These are phyloP conservation scores for Cephus spinipes DNA, from an alignment of 2,888 invertebrate genomes.

Conservation along the genomic window DNA sequence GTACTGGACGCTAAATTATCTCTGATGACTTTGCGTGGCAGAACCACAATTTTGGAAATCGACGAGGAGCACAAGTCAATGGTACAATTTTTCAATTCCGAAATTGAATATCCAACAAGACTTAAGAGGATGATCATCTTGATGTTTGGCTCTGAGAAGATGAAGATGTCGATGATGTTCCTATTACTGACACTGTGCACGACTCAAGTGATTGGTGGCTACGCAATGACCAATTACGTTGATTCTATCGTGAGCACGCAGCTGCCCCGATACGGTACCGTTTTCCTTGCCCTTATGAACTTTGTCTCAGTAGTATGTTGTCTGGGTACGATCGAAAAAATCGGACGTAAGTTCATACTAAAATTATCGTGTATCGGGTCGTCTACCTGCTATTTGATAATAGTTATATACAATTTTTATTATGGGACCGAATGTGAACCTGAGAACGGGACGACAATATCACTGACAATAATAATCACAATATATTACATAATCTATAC, in stretches of 20 bases:
- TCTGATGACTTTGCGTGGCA: conserved; percentile 33
- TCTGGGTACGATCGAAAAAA: conserved; percentile 31
- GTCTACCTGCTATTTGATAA: conserved; percentile 32
- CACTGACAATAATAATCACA: conserved; percentile 20
- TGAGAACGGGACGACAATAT: background rate
- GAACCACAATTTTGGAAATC: conserved; percentile 29
- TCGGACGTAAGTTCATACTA: conserved; percentile 31
- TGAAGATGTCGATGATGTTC: conserved; percentile 7
- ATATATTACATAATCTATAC: conserved; percentile 38
- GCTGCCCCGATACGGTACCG: conserved; percentile 25
- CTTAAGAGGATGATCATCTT: background rate
- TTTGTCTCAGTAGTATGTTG: conserved; percentile 30
- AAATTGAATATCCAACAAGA: background rate
- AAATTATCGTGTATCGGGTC: conserved; percentile 33
- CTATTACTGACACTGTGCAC: conserved; percentile 30
- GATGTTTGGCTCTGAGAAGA: conserved; percentile 9
- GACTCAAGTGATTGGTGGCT: conserved; percentile 38
- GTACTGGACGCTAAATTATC: conserved; percentile 37
- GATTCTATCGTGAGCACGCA: conserved; percentile 22
- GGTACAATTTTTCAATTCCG: conserved; percentile 29
- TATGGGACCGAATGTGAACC: background rate
- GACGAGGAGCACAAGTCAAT: conserved; percentile 37
- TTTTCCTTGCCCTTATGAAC: conserved; percentile 31
- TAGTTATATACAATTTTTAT: conserved; percentile 22
- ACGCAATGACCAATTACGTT: conserved; percentile 34